These are phyloP conservation scores for Onychomys arenicola DNA, from an alignment of 2,797 vertebrate genomes.

Conservation along the genomic window DNA sequence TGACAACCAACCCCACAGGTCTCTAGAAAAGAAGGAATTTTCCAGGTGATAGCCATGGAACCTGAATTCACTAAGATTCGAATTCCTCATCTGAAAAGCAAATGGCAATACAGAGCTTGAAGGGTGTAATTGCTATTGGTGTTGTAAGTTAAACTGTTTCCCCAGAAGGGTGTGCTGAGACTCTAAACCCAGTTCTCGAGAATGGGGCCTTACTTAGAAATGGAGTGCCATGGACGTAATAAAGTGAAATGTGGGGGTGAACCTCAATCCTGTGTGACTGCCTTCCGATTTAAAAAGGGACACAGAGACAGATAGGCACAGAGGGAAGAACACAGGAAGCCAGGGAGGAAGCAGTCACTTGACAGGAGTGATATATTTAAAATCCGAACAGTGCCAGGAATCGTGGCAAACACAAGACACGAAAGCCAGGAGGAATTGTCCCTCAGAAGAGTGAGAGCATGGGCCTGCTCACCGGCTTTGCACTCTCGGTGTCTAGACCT, in stretches of 20 bases:
- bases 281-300: background rate
- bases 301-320: background rate
- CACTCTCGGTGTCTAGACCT: background rate
- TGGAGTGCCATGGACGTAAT: background rate
- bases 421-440: background rate
- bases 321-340: background rate
- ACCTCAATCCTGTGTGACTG: background rate
- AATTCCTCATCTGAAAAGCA: background rate
- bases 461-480: background rate
- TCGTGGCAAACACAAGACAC: background rate
- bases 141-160: background rate
- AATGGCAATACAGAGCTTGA: background rate
- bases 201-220: background rate
- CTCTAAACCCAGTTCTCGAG: background rate
- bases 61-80: background rate
- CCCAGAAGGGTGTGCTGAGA: background rate
- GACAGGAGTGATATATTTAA: background rate
- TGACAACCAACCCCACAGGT: background rate
- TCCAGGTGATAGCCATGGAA: background rate
- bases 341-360: background rate
- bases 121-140: background rate
- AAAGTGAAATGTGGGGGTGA: background rate
- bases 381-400: background rate
- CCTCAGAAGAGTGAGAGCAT: background rate
- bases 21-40: background rate